A percentile compares a stretch with the other conserved stretches of the same genome.
Conservation (phyloP, 2,113 vertebrate species). For the Nematolebias whitei region DNA sequence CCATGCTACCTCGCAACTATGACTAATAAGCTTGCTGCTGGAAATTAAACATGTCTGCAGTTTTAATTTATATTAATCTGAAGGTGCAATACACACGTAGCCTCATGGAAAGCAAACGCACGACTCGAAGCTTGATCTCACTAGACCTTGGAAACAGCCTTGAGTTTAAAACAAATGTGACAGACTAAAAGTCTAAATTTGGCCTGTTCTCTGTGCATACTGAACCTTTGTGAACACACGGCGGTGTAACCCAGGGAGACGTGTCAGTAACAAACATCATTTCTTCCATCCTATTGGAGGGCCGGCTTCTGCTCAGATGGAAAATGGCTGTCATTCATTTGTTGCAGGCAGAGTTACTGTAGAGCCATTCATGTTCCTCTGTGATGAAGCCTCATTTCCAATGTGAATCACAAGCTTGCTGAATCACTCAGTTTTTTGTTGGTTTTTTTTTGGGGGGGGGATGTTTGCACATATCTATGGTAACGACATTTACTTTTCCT, state of each 20-base stretch:
- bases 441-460: too few relatives aligned
- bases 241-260: conserved; percentile 13
- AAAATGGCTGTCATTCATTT: conserved; percentile 39
- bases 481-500: conserved; percentile 34
- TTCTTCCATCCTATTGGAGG: conserved; percentile 29
- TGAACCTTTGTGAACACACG: conserved; percentile 10
- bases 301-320: conserved; percentile 30
- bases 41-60: conserved; percentile 32
- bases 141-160: conserved; percentile 9
- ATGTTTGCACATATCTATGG: conserved; percentile 74
- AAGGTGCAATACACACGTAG: conserved; percentile 41
- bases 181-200: conserved; percentile 18
- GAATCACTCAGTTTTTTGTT: conserved; percentile 36
- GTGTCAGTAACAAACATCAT: conserved; percentile 22
- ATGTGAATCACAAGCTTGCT: conserved; percentile 64
- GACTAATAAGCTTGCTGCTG: conserved; percentile 67
- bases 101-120: conserved; percentile 48
- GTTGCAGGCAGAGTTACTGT: conserved; percentile 28
- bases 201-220: conserved; percentile 4
- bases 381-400: conserved; percentile 62
- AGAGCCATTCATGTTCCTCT: conserved; percentile 43
- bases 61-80: conserved; percentile 18
- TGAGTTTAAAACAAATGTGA: conserved; percentile 1
- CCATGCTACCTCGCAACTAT: conserved; percentile 62
- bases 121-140: conserved; percentile 33